phyloP scores from a whole-genome alignment of 1,140 invertebrate species.

The Dreissena rostriformis region DNA sequence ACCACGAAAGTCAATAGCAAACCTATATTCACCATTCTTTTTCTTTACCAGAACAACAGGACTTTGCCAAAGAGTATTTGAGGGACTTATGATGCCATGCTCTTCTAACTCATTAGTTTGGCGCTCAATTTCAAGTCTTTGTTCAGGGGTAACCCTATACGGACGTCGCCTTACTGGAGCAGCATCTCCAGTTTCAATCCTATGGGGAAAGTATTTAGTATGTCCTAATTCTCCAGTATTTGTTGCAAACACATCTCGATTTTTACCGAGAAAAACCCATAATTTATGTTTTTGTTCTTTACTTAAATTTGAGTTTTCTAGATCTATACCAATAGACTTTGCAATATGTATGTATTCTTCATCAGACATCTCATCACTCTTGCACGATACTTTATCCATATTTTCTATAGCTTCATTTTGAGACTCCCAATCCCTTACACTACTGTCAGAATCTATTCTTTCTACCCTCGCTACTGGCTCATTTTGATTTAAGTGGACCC shows the following conservation, averaged over 20 bases:
- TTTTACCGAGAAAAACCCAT: conserved; percentile 32
- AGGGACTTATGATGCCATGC: conserved; percentile 20
- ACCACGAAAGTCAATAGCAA: conserved; percentile 59
- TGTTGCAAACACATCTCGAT: conserved; percentile 59
- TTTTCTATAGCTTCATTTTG: background rate
- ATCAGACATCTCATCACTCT: background rate
- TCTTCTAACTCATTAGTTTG: conserved; percentile 45
- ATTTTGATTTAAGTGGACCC: conserved; percentile 20
- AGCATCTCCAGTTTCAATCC: conserved; percentile 51
- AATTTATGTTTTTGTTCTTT: conserved; percentile 19
- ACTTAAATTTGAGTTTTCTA: conserved; percentile 11
- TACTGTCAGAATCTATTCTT: background rate
- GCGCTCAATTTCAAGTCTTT: conserved; percentile 42
- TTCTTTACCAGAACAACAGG: conserved; percentile 62
- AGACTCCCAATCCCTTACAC: background rate
- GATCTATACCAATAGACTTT: conserved; percentile 16
- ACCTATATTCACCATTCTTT: conserved; percentile 47
- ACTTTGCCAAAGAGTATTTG: conserved; percentile 46
- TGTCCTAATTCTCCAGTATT: conserved; percentile 45
- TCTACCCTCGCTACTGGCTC: conserved; percentile 28
- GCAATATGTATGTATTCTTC: conserved; percentile 14
- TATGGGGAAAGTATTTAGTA: conserved; percentile 39
- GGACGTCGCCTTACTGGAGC: conserved; percentile 20
- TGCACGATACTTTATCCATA: background rate
- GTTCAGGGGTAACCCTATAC: conserved; percentile 40